Conservation (phyloP, 1,140 invertebrate species). For the Yoshiicerus persimilis region DNA sequence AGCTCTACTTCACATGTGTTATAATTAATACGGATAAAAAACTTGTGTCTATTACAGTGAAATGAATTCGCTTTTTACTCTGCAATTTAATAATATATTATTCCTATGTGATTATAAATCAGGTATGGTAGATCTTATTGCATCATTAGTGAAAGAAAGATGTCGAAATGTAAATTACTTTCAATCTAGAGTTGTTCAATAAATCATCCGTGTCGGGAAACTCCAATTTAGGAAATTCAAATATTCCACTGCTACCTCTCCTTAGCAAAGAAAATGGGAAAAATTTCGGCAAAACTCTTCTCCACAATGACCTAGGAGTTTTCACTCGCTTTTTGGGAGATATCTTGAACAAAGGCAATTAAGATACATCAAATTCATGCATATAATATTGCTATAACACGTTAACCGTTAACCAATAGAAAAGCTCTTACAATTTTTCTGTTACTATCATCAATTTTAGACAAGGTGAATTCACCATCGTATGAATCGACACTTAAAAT, state of each 20-base stretch:
- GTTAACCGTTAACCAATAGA: not conserved
- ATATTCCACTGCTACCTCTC: not conserved
- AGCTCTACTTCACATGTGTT: too few species aligned
- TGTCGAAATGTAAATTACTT: not conserved
- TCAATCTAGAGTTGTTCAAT: not conserved
- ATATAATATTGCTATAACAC: not conserved
- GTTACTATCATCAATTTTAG: not conserved
- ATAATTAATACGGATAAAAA: too few species aligned
- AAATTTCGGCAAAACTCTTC: not conserved
- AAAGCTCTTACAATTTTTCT: not conserved
- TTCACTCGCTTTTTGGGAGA: slow-evolving; percentile 15
- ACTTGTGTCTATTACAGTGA: too few species aligned
- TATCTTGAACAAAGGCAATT: not conserved
- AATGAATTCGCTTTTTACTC: too few species aligned
- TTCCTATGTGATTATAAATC: too few species aligned
- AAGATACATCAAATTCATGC: not conserved
- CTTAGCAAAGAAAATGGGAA: not conserved
- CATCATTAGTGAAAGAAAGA: not conserved
- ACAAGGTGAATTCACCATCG: not conserved
- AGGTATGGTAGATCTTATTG: too few species aligned
- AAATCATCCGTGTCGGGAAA: not conserved
- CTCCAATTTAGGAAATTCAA: not conserved
- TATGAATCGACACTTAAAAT: not conserved
- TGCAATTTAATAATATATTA: too few species aligned
- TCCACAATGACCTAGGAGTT: not conserved